Evolutionary conservation across 2,888 invertebrate genomes (phyloP).

Genomic region (Kuschelorhynchus macadamiae): DNA sequence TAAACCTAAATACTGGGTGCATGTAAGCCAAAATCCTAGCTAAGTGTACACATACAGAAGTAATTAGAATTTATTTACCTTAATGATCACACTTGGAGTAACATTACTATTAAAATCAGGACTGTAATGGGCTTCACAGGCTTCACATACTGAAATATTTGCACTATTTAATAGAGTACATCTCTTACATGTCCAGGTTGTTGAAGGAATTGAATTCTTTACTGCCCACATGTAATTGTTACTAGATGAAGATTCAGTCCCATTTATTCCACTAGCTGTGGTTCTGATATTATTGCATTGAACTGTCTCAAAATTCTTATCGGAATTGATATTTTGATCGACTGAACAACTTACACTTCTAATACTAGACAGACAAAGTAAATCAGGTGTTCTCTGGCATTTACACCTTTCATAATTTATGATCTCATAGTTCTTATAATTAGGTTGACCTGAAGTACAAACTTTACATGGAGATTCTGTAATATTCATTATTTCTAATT

Average conservation of each 20-base stretch:
- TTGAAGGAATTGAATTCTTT: slow-evolving; percentile 58
- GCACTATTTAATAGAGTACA: slow-evolving; percentile 84
- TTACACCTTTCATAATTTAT: slow-evolving; percentile 63
- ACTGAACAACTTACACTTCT: slow-evolving; percentile 66
- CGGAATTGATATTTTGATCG: slow-evolving; percentile 62
- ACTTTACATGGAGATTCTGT: slow-evolving; percentile 66
- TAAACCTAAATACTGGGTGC: no score
- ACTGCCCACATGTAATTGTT: slow-evolving; percentile 63
- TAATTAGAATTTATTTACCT: slow-evolving; percentile 60
- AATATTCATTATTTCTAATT: slow-evolving; percentile 64
- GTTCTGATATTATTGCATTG: slow-evolving; percentile 64
- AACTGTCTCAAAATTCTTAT: slow-evolving; percentile 60
- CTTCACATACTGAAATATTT: slow-evolving; percentile 78
- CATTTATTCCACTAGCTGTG: slow-evolving; percentile 67
- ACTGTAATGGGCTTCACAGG: slow-evolving; percentile 78
- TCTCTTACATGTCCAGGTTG: slow-evolving; percentile 79
- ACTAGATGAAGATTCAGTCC: slow-evolving; percentile 56
- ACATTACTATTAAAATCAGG: slow-evolving; percentile 67
- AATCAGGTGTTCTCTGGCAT: slow-evolving; percentile 62
- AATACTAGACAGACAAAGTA: slow-evolving; percentile 64
- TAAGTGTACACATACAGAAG: no score
- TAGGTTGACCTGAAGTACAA: slow-evolving; percentile 63
- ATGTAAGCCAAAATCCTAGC: no score
- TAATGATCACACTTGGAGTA: slow-evolving; percentile 68
- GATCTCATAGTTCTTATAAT: slow-evolving; percentile 62